Conservation (phyloP, 2,113 vertebrate genomes). For the Scomber colias region DNA sequence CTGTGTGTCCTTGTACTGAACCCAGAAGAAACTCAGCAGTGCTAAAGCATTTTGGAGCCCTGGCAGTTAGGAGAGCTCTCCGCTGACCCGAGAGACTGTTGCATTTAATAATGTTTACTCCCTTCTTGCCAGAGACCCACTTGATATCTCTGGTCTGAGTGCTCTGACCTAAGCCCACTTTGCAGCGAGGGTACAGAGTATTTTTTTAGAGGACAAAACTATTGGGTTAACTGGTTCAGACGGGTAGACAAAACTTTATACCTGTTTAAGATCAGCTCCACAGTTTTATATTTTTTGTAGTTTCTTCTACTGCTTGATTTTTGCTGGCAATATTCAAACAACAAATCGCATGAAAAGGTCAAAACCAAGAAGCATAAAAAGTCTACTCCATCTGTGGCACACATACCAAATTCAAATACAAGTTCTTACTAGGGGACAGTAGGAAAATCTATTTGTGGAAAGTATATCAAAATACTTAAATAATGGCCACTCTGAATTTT, state of each 20-base stretch:
- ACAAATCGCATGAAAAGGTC: not conserved
- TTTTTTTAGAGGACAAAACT: constrained; percentile 7
- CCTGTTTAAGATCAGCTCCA: not conserved
- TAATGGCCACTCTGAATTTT: too few relatives aligned
- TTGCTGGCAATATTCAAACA: not conserved
- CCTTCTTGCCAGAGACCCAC: constrained; percentile 58
- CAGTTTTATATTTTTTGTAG: not conserved
- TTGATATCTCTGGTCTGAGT: constrained; percentile 62
- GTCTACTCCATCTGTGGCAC: not conserved
- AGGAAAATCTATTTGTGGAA: too few relatives aligned
- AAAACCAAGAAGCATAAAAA: not conserved
- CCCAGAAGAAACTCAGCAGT: constrained; percentile 26
- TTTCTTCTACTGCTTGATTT: not conserved
- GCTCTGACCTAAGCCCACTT: constrained; percentile 44
- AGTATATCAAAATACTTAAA: too few relatives aligned
- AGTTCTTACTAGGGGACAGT: not conserved
- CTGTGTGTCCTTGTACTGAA: constrained; percentile 51
- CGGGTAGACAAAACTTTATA: not conserved
- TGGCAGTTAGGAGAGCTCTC: constrained; percentile 41
- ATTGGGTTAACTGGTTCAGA: constrained; percentile 23
- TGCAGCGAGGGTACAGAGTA: constrained; percentile 28
- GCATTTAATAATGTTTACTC: constrained; percentile 69
- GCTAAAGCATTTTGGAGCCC: constrained; percentile 36
- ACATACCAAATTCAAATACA: not conserved
- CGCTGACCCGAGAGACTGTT: constrained; percentile 35